Evolutionary conservation across 2,113 vertebrate species (phyloP).

Genomic region (Hemicordylus capensis): DNA sequence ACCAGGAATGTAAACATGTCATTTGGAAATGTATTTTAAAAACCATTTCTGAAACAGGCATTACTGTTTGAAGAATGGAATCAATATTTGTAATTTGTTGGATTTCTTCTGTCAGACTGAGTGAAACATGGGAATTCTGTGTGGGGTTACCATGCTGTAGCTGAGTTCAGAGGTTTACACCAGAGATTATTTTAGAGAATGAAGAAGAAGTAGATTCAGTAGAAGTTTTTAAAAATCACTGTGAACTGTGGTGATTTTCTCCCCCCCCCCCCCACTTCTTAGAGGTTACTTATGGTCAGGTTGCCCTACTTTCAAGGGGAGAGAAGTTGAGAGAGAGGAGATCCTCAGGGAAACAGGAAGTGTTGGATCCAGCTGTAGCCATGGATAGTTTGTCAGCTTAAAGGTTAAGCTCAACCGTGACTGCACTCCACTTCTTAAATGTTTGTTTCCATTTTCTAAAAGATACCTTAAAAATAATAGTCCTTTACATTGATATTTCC

Average conservation of each 20-base stretch:
- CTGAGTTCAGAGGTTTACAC: background rate
- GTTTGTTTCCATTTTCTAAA: background rate
- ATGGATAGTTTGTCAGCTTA: background rate
- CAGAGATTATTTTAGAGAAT: background rate
- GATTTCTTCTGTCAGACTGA: background rate
- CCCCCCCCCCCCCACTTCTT: no score
- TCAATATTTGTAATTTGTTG: background rate
- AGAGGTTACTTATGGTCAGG: background rate
- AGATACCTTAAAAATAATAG: background rate
- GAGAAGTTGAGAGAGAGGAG: background rate
- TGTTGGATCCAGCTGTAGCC: background rate
- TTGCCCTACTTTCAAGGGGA: constrained; percentile 6
- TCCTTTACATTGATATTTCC: no score
- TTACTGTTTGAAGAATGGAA: background rate
- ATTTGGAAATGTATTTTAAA: background rate
- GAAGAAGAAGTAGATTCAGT: background rate
- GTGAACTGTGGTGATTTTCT: background rate
- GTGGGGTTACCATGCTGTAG: background rate
- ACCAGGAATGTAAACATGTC: background rate
- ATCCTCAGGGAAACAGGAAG: background rate
- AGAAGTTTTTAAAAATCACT: background rate
- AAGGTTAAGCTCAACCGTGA: background rate
- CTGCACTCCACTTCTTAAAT: background rate
- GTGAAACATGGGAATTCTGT: background rate
- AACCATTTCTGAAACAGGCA: background rate